Conservation (phyloP, 2,113 vertebrate species). For the Eulemur rufifrons region DNA sequence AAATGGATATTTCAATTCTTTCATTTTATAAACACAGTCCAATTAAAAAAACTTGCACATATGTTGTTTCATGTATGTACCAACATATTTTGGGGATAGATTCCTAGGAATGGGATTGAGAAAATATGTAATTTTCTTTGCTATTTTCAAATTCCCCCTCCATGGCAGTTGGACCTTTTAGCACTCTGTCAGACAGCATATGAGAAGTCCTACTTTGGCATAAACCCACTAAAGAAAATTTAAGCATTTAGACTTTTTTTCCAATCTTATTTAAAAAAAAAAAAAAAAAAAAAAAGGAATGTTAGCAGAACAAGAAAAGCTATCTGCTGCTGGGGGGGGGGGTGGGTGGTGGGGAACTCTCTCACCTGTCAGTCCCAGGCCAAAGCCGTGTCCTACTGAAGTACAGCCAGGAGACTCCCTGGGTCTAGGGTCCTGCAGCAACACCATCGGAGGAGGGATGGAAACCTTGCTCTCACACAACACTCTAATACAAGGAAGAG, state of each 20-base stretch:
- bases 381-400: background rate
- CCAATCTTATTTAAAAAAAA: background rate
- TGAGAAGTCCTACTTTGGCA: background rate
- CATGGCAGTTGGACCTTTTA: background rate
- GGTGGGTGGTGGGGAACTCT: background rate
- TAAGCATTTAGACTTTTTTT: background rate
- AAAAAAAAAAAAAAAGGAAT: background rate
- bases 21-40: background rate
- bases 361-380: background rate
- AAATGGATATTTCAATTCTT: background rate
- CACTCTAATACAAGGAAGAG: background rate
- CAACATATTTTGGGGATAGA: background rate
- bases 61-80: background rate
- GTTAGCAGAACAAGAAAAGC: background rate
- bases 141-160: background rate
- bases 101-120: background rate
- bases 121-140: background rate
- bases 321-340: background rate
- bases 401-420: background rate
- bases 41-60: background rate
- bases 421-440: background rate
- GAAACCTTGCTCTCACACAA: background rate
- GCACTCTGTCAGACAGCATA: background rate
- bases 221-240: background rate
- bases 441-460: background rate